phyloP scores from a whole-genome alignment of 1,140 invertebrate species.

The Elysia chlorotica region DNA sequence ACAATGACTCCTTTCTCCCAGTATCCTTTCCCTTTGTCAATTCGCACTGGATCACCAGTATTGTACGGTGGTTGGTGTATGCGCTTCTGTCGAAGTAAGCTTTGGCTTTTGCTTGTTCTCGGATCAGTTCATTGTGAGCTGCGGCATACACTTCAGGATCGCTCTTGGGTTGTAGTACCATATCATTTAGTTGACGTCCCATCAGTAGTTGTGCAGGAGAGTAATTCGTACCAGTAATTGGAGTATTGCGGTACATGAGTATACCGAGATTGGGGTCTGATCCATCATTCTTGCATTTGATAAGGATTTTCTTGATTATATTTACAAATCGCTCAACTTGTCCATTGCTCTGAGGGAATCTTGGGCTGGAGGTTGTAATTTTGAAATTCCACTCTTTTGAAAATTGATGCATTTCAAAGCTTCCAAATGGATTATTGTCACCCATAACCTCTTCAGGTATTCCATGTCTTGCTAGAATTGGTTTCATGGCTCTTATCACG shows the following conservation, averaged over 20 bases:
- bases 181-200: neutral
- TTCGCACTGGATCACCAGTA: neutral
- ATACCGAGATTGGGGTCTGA: slow-evolving; percentile 15
- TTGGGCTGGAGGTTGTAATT: slow-evolving; percentile 45
- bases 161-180: neutral
- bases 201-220: slow-evolving; percentile 29
- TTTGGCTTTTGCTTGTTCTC: neutral
- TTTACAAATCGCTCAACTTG: slow-evolving; percentile 25
- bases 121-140: neutral
- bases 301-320: slow-evolving; percentile 22
- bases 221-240: slow-evolving; percentile 2
- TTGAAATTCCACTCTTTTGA: slow-evolving; percentile 8
- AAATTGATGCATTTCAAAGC: neutral
- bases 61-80: neutral
- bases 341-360: slow-evolving; percentile 35
- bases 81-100: neutral
- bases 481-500: slow-evolving; percentile 19
- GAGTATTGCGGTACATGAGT: slow-evolving; percentile 25
- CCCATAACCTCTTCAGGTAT: slow-evolving; percentile 3
- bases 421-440: slow-evolving; percentile 42
- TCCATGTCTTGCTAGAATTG: slow-evolving; percentile 16
- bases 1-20: neutral
- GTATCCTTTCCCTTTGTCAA: neutral
- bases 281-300: slow-evolving; percentile 19
- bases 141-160: neutral